phyloP scores from a whole-genome alignment of 2,797 vertebrate genomes.

The Microctenopoma steveboyesi region DNA sequence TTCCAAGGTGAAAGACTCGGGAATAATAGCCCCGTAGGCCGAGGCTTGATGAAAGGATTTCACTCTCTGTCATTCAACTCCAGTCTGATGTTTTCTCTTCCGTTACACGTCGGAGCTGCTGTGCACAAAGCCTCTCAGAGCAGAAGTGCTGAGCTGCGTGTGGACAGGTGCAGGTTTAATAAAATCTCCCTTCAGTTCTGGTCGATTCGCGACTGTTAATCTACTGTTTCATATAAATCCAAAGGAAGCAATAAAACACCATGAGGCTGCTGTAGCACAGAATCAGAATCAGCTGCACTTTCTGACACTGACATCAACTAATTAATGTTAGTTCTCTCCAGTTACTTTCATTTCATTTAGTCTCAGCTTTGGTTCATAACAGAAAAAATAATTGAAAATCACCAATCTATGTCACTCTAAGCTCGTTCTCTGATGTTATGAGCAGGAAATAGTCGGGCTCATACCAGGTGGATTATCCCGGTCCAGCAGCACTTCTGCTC shows the following conservation, averaged over 20 bases:
- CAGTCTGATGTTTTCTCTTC: constrained; percentile 52
- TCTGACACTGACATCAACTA: constrained; percentile 25
- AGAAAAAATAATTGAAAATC: constrained; percentile 30
- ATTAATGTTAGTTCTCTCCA: constrained; percentile 26
- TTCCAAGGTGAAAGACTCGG: background rate
- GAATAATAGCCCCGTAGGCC: constrained; percentile 26
- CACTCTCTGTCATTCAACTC: constrained; percentile 44
- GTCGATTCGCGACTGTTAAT: constrained; percentile 51
- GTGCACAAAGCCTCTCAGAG: constrained; percentile 44
- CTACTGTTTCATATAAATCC: constrained; percentile 37
- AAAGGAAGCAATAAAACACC: constrained; percentile 31
- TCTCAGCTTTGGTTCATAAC: constrained; percentile 38
- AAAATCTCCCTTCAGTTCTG: constrained; percentile 39
- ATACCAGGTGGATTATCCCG: background rate
- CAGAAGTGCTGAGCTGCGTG: constrained; percentile 50
- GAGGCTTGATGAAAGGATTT: constrained; percentile 63
- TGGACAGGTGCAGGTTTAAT: constrained; percentile 29
- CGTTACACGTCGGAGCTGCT: constrained; percentile 38
- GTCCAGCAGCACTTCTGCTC: constrained; percentile 22
- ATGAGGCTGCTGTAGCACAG: background rate
- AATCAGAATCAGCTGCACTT: constrained; percentile 6
- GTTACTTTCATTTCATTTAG: constrained; percentile 25
- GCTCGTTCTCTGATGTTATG: background rate
- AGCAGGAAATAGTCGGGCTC: background rate
- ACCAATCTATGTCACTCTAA: constrained; percentile 11